Conservation (phyloP, 2,888 invertebrate species). For the Archips xylosteana region DNA sequence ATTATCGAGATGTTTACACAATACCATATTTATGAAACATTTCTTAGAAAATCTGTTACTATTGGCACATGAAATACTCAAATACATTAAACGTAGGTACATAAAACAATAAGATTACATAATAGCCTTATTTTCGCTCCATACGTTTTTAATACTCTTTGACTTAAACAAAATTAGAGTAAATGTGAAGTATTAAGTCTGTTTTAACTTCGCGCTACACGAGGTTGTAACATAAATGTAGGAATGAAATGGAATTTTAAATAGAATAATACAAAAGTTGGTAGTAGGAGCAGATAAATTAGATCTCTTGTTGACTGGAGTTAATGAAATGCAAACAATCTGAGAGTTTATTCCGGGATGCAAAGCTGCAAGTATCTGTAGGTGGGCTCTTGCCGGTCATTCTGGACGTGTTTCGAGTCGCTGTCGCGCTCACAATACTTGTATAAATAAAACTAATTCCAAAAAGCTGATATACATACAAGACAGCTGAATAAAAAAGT, state of each 20-base stretch:
- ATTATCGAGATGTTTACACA: not conserved
- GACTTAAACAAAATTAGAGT: not conserved
- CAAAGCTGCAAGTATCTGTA: conserved; percentile 58
- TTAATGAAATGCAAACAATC: conserved; percentile 79
- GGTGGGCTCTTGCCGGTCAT: conserved; percentile 44
- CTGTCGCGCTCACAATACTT: not conserved
- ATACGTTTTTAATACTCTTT: not conserved
- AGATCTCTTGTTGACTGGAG: conserved; percentile 72
- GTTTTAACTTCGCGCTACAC: conserved; percentile 1
- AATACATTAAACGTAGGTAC: too few relatives aligned
- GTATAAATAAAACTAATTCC: not conserved
- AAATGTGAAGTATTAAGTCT: conserved; percentile 9
- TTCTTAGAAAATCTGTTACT: not conserved
- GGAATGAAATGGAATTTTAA: conserved; percentile 32
- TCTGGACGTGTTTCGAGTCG: conserved; percentile 3
- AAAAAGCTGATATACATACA: not conserved
- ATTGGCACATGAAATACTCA: too few relatives aligned
- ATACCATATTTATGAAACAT: not conserved
- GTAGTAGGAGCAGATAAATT: conserved; percentile 65
- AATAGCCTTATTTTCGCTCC: not conserved
- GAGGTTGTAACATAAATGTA: conserved; percentile 14
- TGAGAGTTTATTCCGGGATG: conserved; percentile 63
- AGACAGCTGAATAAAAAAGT: not conserved
- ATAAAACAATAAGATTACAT: not conserved
- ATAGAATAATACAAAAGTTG: conserved; percentile 56